Conservation (phyloP, 2,888 invertebrate species). For the Argynnis bischoffii region DNA sequence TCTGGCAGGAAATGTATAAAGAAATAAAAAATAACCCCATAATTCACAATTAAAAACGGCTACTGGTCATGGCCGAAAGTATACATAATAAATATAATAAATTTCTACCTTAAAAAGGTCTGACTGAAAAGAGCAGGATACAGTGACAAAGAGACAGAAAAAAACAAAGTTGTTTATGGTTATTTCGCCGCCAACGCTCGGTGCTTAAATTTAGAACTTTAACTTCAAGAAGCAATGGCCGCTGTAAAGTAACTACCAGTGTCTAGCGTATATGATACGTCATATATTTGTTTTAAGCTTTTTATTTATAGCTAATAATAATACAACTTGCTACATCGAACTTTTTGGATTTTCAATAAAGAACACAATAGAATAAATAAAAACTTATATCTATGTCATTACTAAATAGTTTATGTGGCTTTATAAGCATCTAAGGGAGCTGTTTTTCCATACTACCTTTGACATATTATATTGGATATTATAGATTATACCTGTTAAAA, state of each 20-base stretch:
- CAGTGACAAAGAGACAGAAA: constrained; percentile 72
- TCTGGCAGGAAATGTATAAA: constrained; percentile 67
- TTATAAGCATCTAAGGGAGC: too few relatives aligned
- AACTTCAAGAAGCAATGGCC: constrained; percentile 46
- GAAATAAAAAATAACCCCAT: constrained; percentile 65
- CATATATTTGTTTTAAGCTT: constrained; percentile 14
- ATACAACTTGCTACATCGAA: background rate
- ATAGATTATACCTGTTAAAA: background rate
- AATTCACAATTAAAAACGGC: constrained; percentile 81
- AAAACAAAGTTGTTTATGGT: constrained; percentile 75
- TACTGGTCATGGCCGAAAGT: constrained; percentile 80
- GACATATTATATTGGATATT: background rate
- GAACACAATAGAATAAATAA: background rate
- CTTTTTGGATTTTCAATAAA: constrained; percentile 4
- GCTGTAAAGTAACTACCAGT: constrained; percentile 29
- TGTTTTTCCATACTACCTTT: too few relatives aligned
- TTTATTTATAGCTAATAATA: constrained; percentile 12
- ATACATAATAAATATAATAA: constrained; percentile 82
- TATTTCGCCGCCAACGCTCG: constrained; percentile 77
- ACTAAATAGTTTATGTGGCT: too few relatives aligned
- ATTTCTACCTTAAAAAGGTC: constrained; percentile 79
- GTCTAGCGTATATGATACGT: constrained; percentile 20
- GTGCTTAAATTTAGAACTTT: constrained; percentile 73
- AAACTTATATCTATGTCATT: too few relatives aligned
- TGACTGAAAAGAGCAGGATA: constrained; percentile 80